A percentile compares a stretch with the other conserved stretches of the same genome.
Evolutionary conservation across 2,113 vertebrate genomes (phyloP).

Genomic region (Puffinus mauretanicus): DNA sequence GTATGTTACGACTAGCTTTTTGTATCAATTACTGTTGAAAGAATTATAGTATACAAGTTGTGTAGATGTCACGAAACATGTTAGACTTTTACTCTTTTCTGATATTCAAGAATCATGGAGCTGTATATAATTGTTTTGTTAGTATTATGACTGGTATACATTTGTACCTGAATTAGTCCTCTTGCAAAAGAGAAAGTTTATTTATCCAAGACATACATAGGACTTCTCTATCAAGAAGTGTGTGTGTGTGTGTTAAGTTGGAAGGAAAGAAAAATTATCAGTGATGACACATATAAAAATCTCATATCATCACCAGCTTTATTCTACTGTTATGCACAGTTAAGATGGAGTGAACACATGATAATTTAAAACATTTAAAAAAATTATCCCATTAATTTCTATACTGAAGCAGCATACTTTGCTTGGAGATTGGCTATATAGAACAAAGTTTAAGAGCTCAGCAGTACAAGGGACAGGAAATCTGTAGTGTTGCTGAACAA

Average conservation of each 20-base stretch:
- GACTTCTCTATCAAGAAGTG: neutral
- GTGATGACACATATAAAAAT: neutral
- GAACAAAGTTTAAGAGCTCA: neutral
- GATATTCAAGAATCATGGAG: neutral
- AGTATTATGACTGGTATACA: neutral
- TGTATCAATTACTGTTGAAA: neutral
- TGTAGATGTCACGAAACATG: neutral
- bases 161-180: neutral
- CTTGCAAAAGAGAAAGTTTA: neutral
- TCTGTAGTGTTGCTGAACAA: neutral
- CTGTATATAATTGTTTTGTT: neutral
- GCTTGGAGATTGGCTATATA: neutral
- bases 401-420: neutral
- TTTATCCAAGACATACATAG: neutral
- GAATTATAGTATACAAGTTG: neutral
- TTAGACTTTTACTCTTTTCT: neutral
- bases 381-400: neutral
- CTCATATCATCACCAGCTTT: neutral
- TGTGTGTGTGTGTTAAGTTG: neutral
- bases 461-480: neutral
- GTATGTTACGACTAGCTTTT: neutral
- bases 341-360: neutral
- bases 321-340: neutral
- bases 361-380: neutral
- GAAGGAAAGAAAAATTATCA: neutral